A percentile compares a stretch with the other conserved stretches of the same genome.
phyloP scores from a whole-genome alignment of 2,113 vertebrate genomes.

The Ammodytes dubius region DNA sequence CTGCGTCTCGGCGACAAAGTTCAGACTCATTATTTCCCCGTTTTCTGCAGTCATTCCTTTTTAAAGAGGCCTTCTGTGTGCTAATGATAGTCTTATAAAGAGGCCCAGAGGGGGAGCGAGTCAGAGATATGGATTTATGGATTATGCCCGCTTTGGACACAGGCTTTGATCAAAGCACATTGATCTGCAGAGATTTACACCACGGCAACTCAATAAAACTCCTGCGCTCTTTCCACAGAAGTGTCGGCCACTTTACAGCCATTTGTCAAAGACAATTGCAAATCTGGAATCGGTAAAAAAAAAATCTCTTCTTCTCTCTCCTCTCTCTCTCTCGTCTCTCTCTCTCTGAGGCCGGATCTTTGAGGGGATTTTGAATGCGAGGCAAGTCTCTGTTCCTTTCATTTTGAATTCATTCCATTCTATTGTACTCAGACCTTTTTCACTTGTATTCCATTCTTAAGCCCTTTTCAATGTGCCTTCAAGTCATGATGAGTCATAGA shows the following conservation, averaged over 20 bases:
- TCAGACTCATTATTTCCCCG: constrained; percentile 79
- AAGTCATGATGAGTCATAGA: neutral
- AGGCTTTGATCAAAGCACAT: constrained; percentile 81
- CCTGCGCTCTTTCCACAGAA: constrained; percentile 54
- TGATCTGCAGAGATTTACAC: constrained; percentile 83
- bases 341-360: constrained; percentile 5
- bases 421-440: neutral
- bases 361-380: constrained; percentile 46
- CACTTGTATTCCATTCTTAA: neutral
- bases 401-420: neutral
- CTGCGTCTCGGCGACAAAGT: constrained; percentile 71
- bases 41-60: constrained; percentile 69
- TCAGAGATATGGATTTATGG: constrained; percentile 81
- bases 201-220: constrained; percentile 71
- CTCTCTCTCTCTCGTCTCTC: too few species aligned
- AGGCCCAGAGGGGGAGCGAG: constrained; percentile 65
- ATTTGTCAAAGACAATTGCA: constrained; percentile 74
- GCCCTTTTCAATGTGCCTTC: neutral
- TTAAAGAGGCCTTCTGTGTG: constrained; percentile 77
- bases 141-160: constrained; percentile 75
- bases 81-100: constrained; percentile 79
- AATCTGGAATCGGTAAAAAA: constrained; percentile 63
- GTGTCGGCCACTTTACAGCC: constrained; percentile 62
- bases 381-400: neutral
- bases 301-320: too few species aligned